Evolutionary conservation across 2,113 vertebrate genomes (phyloP).

Genomic region (Sceloporus tristichus): DNA sequence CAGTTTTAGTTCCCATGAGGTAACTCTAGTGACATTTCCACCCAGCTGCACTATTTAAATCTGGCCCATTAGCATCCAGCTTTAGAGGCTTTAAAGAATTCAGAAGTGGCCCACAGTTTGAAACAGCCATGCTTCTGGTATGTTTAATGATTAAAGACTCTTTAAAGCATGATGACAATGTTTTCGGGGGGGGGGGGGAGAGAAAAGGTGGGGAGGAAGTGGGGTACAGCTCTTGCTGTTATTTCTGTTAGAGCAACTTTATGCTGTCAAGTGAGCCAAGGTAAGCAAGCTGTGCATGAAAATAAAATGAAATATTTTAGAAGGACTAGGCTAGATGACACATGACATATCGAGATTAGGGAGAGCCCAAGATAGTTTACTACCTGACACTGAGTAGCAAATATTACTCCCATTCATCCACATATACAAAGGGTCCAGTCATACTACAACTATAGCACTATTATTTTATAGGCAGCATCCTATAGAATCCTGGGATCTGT

Average conservation of each 20-base stretch:
- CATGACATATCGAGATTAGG: background rate
- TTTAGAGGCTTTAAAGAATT: accelerated
- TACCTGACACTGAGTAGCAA: background rate
- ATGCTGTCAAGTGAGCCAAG: background rate
- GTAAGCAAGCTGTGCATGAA: background rate
- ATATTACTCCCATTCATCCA: background rate
- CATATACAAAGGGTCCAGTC: too few species aligned
- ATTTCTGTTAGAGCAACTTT: conserved; percentile 6
- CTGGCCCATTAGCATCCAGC: accelerated
- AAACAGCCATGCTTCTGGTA: background rate
- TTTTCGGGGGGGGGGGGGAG: background rate
- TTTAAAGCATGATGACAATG: background rate
- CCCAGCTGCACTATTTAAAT: accelerated
- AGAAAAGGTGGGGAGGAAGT: background rate
- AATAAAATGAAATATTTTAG: background rate
- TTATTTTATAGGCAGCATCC: too few species aligned
- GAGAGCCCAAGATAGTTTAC: background rate
- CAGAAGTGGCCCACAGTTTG: accelerated
- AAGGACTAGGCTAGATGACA: background rate
- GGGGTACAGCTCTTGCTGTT: conserved; percentile 54
- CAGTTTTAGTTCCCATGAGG: background rate
- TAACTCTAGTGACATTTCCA: background rate
- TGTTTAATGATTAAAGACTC: conserved; percentile 30
- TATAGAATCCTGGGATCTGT: too few species aligned
- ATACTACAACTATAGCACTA: too few species aligned